Evolutionary conservation across 2,113 vertebrate species (phyloP), one percentile per base, ranked within the genome.

Genomic region (Plecotus auritus): DNA sequence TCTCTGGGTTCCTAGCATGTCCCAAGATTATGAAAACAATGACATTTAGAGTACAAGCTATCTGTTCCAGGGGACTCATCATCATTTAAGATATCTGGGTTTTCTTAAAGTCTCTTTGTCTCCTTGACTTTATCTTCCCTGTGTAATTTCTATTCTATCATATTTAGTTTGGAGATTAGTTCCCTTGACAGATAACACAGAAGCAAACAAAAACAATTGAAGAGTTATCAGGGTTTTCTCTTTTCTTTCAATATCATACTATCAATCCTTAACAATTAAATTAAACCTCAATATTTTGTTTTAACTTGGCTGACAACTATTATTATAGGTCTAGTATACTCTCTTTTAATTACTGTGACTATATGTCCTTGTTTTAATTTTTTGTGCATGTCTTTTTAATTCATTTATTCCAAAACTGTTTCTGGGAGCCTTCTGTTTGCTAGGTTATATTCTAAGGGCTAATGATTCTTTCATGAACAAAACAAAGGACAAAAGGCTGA

Each of bases 331-430:
- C 37, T 70, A 76, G 23, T 47, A 13, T 7, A 89, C 35, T 84
- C 69, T 49, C 49, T 89, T 89, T 92, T 83, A 83, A 83, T 95
- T 16, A 80, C 40, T 35, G 37, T 30, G 17, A 86, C 73, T 93
- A 49, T 82, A 51, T n/a, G 2, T 49, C 40, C 7, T 88, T 47
- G 6, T 84, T 56, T 74, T 49, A 90, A 87, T 67, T 17, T 59
- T 94, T 91, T 77, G 14, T 28, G 70, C 12, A 3, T 54, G 10
- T 49, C 14, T 14, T 59, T 90, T 92, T 8, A 51, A 88, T 67
- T 85, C 18, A 85, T 40, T 90, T 95, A 49, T 87, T 92, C 26
- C 32, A 66, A 78, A 88, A 94, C 23, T 92, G 76, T 82, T 85
- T 92, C 76, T 69, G 45, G 12, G 17, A 82, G 28, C 32, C 30